Conservation (phyloP, 35 echinoderm and acorn worm genomes). For the Heliocidaris tuberculata region DNA sequence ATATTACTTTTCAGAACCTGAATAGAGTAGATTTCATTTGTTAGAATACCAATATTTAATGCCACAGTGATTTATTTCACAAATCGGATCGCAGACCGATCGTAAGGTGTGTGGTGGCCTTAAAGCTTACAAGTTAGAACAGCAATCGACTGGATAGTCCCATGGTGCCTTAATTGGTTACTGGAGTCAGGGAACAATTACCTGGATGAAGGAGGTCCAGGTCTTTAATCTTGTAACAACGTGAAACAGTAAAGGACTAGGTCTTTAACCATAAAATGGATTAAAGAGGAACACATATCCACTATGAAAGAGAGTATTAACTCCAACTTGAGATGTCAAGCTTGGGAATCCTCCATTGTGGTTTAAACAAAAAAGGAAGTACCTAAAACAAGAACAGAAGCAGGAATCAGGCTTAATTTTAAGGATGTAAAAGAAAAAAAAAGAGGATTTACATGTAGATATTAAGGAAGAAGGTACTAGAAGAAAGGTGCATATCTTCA, state of each 20-base stretch:
- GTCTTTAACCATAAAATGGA: not conserved
- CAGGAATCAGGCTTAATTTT: not conserved
- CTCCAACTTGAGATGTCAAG: not conserved
- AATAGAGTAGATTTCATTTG: too few species aligned
- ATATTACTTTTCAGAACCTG: too few species aligned
- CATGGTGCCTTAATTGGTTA: not conserved
- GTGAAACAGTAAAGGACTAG: not conserved
- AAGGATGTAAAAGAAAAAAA: not conserved
- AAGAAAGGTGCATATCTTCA: not conserved
- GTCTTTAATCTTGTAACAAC: not conserved
- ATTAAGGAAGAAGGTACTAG: not conserved
- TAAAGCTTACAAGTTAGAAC: too few species aligned
- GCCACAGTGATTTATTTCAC: too few species aligned
- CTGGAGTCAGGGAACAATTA: not conserved
- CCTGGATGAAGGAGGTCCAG: not conserved
- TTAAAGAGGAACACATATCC: not conserved
- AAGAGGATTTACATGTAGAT: not conserved
- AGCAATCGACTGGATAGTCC: too few species aligned
- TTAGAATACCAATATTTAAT: too few species aligned
- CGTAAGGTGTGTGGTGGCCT: too few species aligned
- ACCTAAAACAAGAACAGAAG: not conserved
- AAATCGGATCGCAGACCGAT: too few species aligned
- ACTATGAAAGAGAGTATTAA: not conserved
- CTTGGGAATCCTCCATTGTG: not conserved
- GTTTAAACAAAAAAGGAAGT: not conserved